These are phyloP conservation scores for Gobio gobio DNA, from an alignment of 2,113 vertebrate genomes.

Conservation along the genomic window DNA sequence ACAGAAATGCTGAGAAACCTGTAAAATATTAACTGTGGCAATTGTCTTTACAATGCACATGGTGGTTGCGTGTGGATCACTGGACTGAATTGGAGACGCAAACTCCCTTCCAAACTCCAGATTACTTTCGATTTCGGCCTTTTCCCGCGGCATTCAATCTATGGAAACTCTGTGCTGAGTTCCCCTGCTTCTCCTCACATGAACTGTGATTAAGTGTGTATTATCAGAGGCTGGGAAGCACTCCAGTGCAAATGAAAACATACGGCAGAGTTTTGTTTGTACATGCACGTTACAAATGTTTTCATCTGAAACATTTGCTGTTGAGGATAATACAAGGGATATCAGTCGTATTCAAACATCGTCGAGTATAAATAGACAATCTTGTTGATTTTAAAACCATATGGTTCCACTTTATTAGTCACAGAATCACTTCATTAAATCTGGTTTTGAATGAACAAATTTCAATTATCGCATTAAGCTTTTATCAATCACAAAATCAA, in stretches of 20 bases:
- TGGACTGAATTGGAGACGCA: not conserved
- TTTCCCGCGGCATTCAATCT: not conserved
- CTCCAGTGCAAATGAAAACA: slow-evolving; percentile 12
- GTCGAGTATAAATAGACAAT: not conserved
- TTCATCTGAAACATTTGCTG: not conserved
- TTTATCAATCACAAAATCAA: not conserved
- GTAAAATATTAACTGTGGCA: slow-evolving; percentile 3
- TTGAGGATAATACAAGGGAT: not conserved
- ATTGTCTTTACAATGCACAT: slow-evolving; percentile 9
- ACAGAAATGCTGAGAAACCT: not conserved
- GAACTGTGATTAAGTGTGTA: slow-evolving; percentile 1
- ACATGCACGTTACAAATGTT: not conserved
- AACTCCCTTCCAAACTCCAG: not conserved
- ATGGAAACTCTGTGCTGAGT: not conserved
- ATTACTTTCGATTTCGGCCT: not conserved
- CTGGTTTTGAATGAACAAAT: slow-evolving; percentile 1
- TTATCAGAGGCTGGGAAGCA: slow-evolving; percentile 7
- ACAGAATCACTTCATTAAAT: not conserved
- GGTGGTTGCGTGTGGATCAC: slow-evolving; percentile 7
- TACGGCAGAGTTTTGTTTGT: not conserved
- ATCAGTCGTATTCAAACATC: not conserved
- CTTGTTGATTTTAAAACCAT: not conserved
- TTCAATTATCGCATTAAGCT: not conserved
- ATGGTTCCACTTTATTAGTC: slow-evolving; percentile 10
- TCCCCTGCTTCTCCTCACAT: not conserved